These are phyloP conservation scores for Anastrepha ludens DNA, from an alignment of 1,140 invertebrate genomes.

Conservation along the genomic window DNA sequence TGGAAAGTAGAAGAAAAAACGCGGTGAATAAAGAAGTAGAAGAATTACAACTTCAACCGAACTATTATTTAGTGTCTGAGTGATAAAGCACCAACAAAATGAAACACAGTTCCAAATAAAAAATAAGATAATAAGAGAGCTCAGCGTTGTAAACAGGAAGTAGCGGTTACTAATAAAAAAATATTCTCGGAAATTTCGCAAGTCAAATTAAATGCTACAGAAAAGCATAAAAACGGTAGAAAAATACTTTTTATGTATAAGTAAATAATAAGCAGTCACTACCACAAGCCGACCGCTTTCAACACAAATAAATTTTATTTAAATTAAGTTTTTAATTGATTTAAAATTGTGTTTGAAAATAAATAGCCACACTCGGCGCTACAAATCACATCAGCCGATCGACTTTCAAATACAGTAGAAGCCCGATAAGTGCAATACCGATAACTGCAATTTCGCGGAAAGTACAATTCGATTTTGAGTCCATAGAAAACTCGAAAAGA, in stretches of 20 bases:
- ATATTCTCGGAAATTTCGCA: not conserved
- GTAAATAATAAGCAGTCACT: too few species aligned
- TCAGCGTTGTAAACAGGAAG: not conserved
- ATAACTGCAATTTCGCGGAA: too few species aligned
- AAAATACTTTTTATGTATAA: too few species aligned
- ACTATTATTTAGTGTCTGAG: not conserved
- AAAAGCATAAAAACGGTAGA: not conserved
- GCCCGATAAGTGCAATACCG: too few species aligned
- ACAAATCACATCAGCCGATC: too few species aligned
- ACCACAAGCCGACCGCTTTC: not conserved
- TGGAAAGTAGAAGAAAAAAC: not conserved
- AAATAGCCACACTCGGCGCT: not conserved
- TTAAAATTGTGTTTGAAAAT: not conserved
- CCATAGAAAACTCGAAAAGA: too few species aligned
- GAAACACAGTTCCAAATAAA: not conserved
- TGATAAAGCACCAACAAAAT: not conserved
- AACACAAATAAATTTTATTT: not conserved
- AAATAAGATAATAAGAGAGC: not conserved
- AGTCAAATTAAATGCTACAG: not conserved
- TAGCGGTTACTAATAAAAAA: not conserved
- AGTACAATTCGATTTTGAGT: too few species aligned
- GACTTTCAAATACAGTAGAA: too few species aligned
- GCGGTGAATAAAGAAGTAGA: not conserved
- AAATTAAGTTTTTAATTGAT: not conserved
- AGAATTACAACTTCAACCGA: not conserved